phyloP scores from a whole-genome alignment of 2,113 vertebrate genomes.

The Diadophis punctatus region DNA sequence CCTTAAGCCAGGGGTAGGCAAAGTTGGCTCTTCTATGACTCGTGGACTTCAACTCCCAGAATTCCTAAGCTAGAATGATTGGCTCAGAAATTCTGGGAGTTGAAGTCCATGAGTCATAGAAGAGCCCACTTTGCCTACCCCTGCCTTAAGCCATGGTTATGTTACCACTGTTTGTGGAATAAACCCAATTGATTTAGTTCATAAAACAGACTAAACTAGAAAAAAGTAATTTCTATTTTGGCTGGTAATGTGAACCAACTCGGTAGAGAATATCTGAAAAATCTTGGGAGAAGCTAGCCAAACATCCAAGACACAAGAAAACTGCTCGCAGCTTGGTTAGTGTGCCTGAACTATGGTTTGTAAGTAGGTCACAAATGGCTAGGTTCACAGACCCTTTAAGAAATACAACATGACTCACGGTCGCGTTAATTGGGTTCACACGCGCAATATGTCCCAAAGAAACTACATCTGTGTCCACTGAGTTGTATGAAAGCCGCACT shows the following conservation, averaged over 20 bases:
- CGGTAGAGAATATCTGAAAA: neutral
- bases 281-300: neutral
- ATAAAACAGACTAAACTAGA: neutral
- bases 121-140: too few relatives aligned
- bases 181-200: neutral
- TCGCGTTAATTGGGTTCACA: neutral
- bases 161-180: neutral
- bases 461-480: neutral
- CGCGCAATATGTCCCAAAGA: neutral
- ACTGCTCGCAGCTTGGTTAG: neutral
- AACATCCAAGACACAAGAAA: neutral
- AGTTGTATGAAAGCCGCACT: neutral
- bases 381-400: neutral
- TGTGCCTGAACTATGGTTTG: neutral
- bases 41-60: too few relatives aligned
- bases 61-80: too few relatives aligned
- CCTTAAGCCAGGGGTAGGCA: too few relatives aligned
- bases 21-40: too few relatives aligned
- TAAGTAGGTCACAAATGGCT: neutral
- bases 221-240: neutral
- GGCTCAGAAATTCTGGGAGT: too few relatives aligned
- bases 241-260: neutral
- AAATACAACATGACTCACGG: neutral
- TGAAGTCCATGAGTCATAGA: too few relatives aligned
- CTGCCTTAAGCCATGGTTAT: too few relatives aligned